Conservation (phyloP, 2,113 vertebrate species). For the Psilopsiagon aymara region DNA sequence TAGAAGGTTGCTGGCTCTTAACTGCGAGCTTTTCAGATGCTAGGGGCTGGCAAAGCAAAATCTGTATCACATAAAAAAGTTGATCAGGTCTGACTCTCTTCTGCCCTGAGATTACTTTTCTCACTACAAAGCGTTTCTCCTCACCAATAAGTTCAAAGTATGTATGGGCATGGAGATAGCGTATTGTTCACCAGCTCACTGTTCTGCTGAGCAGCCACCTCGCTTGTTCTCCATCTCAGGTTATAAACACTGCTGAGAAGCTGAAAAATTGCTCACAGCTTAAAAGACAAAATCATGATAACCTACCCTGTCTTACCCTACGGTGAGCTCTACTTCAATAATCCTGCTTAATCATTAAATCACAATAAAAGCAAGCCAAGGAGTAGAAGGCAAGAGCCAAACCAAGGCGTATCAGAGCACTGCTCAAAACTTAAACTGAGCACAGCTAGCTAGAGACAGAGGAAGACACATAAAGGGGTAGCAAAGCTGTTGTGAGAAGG, state of each 20-base stretch:
- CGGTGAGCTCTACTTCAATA: conserved; percentile 40
- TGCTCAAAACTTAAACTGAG: neutral
- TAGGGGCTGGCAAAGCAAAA: conserved; percentile 61
- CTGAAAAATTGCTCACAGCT: conserved; percentile 42
- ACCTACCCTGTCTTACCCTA: conserved; percentile 25
- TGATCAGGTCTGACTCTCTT: conserved; percentile 56
- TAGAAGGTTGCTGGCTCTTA: conserved; percentile 50
- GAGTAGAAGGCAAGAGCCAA: conserved; percentile 11
- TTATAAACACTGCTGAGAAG: conserved; percentile 49
- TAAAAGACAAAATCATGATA: conserved; percentile 3
- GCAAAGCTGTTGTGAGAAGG: neutral
- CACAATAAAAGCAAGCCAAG: conserved; percentile 27
- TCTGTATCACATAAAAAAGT: conserved; percentile 64
- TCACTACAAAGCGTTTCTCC: conserved; percentile 65
- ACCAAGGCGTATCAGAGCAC: neutral
- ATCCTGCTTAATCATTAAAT: conserved; percentile 62
- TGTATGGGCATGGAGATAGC: conserved; percentile 53
- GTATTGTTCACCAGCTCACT: conserved; percentile 40
- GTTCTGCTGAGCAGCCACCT: conserved; percentile 48
- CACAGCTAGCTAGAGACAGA: neutral
- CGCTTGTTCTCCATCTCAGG: neutral
- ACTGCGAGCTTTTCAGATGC: conserved; percentile 43
- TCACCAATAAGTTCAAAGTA: conserved; percentile 55
- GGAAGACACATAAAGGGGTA: neutral
- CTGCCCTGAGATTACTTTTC: conserved; percentile 62